phyloP scores from a whole-genome alignment of 2,888 invertebrate species.

The Apamea anceps region DNA sequence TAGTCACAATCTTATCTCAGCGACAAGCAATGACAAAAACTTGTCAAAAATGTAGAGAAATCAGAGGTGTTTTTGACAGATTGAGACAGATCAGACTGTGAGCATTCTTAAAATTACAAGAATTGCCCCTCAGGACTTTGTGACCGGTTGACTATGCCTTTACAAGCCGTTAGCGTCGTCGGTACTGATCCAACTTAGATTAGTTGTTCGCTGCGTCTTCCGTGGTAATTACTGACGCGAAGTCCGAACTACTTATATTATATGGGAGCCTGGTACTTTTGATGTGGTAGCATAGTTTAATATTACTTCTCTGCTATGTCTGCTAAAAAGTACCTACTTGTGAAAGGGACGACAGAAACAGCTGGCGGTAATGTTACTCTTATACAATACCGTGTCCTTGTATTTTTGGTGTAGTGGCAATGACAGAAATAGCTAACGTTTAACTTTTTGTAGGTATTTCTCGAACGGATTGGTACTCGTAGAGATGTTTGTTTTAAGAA shows the following conservation, averaged over 20 bases:
- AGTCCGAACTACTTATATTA: slow-evolving; percentile 51
- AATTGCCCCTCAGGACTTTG: background rate
- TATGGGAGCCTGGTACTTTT: slow-evolving; percentile 15
- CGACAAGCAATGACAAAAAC: background rate
- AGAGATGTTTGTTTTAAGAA: too few relatives aligned
- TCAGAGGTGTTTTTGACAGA: background rate
- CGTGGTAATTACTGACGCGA: slow-evolving; percentile 73
- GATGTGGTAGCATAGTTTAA: too few relatives aligned
- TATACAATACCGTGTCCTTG: background rate
- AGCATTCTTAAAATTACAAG: background rate
- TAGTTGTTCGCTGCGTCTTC: slow-evolving; percentile 77
- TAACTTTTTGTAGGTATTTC: background rate
- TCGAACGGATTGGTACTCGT: too few relatives aligned
- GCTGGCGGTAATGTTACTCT: background rate
- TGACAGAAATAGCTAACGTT: background rate
- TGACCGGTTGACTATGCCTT: slow-evolving; percentile 40
- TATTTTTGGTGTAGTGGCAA: background rate
- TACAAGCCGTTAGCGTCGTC: slow-evolving; percentile 62
- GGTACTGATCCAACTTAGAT: slow-evolving; percentile 79
- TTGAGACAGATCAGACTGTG: too few relatives aligned
- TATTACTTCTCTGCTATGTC: background rate
- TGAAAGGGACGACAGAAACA: background rate
- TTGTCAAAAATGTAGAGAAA: too few relatives aligned
- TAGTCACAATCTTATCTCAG: background rate
- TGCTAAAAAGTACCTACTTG: background rate